phyloP scores from a whole-genome alignment of 2,113 vertebrate species.

The Phalacrocorax carbo region DNA sequence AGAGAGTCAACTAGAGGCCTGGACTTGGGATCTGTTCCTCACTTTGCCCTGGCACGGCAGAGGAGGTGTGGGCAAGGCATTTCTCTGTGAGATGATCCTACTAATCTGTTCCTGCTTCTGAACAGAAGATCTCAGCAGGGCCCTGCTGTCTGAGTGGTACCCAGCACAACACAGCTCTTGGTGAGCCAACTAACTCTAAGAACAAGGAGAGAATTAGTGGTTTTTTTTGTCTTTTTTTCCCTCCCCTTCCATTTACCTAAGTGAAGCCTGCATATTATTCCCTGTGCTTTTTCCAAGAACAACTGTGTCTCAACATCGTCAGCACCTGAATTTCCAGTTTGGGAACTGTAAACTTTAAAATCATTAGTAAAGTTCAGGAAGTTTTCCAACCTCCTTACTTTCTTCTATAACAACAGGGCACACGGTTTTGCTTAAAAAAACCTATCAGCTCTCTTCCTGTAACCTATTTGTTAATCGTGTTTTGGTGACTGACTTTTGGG shows the following conservation, averaged over 20 bases:
- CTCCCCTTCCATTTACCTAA: background rate
- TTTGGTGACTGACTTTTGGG: slow-evolving; percentile 75
- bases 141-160: background rate
- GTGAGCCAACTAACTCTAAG: background rate
- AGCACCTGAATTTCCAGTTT: background rate
- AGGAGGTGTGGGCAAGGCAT: background rate
- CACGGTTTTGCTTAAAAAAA: slow-evolving; percentile 48
- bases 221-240: background rate
- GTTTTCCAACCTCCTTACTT: slow-evolving; percentile 32
- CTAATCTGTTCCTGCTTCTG: background rate
- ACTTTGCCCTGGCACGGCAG: background rate
- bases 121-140: background rate
- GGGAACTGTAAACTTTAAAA: background rate
- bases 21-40: background rate
- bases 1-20: background rate
- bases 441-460: slow-evolving; percentile 64
- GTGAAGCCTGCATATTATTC: background rate
- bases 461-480: slow-evolving; percentile 74
- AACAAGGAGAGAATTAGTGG: background rate
- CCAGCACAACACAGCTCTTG: background rate
- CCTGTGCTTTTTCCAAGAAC: background rate
- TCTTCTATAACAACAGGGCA: background rate
- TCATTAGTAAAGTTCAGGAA: background rate
- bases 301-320: background rate
- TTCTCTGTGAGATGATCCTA: background rate